Evolutionary conservation across 2,888 invertebrate genomes (phyloP).

Genomic region (Drosophila acutilabella): DNA sequence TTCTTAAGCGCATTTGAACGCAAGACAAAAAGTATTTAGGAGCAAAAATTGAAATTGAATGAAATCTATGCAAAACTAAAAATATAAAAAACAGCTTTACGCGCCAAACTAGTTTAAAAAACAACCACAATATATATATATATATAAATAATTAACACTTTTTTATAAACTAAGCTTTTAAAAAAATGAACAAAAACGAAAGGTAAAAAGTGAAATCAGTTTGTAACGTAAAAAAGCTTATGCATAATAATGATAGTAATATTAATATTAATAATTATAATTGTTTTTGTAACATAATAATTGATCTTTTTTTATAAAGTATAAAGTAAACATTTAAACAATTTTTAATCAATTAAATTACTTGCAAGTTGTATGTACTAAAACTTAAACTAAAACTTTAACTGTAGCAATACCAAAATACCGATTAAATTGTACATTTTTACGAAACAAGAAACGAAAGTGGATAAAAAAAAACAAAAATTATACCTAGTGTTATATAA

Average conservation of each 20-base stretch:
- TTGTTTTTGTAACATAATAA: conserved; percentile 67
- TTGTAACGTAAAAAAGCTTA: conserved; percentile 62
- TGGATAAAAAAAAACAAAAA: conserved; percentile 12
- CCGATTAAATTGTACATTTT: conserved; percentile 65
- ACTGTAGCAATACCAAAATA: conserved; percentile 72
- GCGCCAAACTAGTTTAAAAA: conserved; percentile 80
- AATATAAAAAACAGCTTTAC: conserved; percentile 74
- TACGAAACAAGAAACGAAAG: conserved; percentile 36
- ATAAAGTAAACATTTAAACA: conserved; percentile 27
- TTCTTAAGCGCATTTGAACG: conserved; percentile 69
- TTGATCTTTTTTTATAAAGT: conserved; percentile 28
- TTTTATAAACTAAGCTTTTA: conserved; percentile 65
- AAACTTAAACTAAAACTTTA: conserved; percentile 42
- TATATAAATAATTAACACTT: conserved; percentile 55
- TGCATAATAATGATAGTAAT: conserved; percentile 37
- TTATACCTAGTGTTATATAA: conserved; percentile 70
- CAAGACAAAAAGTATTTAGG: conserved; percentile 75
- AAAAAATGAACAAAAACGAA: conserved; percentile 34
- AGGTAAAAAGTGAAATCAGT: conserved; percentile 23
- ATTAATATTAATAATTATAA: conserved; percentile 56
- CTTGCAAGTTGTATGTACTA: conserved; percentile 74
- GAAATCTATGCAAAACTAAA: conserved; percentile 62
- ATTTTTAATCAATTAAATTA: conserved; percentile 60
- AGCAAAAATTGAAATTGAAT: conserved; percentile 61
- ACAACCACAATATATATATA: conserved; percentile 45